Evolutionary conservation across 1,140 invertebrate species (phyloP).

Genomic region (Potamilus streckersoni): DNA sequence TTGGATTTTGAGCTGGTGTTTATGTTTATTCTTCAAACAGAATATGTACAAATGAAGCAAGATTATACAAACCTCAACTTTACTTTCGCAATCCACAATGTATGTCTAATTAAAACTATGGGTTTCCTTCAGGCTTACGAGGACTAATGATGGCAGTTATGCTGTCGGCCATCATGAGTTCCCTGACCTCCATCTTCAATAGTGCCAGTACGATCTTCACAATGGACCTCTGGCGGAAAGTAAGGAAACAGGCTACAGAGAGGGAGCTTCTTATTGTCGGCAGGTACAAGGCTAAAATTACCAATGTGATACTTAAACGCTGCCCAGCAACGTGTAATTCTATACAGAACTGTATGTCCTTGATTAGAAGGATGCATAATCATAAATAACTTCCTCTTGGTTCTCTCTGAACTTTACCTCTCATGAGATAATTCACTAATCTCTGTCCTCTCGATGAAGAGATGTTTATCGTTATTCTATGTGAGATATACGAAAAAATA

Average conservation of each 20-base stretch:
- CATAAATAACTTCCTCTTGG: no score
- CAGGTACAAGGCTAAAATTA: slow-evolving; percentile 53
- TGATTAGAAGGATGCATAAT: no score
- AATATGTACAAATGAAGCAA: background rate
- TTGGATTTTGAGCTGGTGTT: background rate
- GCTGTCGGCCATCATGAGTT: slow-evolving; percentile 73
- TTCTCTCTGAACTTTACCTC: no score
- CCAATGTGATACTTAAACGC: no score
- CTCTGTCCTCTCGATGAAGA: no score
- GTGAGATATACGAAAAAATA: no score
- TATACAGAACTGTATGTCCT: no score
- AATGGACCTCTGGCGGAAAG: slow-evolving; percentile 71
- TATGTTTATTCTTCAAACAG: background rate
- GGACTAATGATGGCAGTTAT: slow-evolving; percentile 73
- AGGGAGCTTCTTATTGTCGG: slow-evolving; percentile 71
- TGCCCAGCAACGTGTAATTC: no score
- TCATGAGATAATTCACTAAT: no score
- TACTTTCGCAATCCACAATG: background rate
- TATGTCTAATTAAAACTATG: background rate
- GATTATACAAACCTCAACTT: background rate
- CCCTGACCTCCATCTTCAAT: slow-evolving; percentile 73
- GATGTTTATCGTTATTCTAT: no score
- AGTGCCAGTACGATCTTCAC: slow-evolving; percentile 73
- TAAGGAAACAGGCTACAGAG: slow-evolving; percentile 67
- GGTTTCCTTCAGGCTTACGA: slow-evolving; percentile 45